Base-by-base conservation (phyloP, 2,113 vertebrate genomes). In the Prietella phreatophila region DNA sequence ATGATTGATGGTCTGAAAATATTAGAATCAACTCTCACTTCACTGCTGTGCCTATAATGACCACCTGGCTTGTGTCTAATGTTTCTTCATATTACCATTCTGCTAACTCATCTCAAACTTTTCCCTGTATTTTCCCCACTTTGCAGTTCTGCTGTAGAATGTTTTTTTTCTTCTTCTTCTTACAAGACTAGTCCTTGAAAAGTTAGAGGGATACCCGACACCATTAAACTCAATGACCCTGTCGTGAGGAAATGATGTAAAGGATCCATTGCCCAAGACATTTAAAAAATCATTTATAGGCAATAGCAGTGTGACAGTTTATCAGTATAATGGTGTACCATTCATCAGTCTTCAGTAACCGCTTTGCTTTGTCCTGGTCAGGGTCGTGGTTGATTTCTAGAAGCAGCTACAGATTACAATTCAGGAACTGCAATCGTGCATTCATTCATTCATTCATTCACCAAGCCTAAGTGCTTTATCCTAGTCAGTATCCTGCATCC, bases 1-100 rank as follows among this genome's bases (percentile, higher is more conserved):
- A 69, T 92, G 91, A 92, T 92, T 91, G 86, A 92, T 92, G 90
- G 88, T 82, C 39, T 86, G 61, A 88, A 91, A 91, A 91, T 92
- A 90, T 89, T 92, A 90, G 47, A 91, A 91, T 90, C 89, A 89
- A 88, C 33, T 88, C 88, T 86, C 63, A 63, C 63, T 87, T 83
- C 75, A 73, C 89, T 76, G 82, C 83, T n/a, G 79, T 78, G 89
- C 85, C 85, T 76, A 81, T 79, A 89, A 90, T 78, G 86, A 60
- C 85, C 89, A 90, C 89, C 89, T 90, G 91, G 90, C 89, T 80
- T 79, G 30, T 33, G 88, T 85, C 85, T 89, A 78, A 80, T n/a
- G 20, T 90, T 91, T 91, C 88, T 89, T 86, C 61, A 30, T 82
- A 88, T 90, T 88, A 85, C 61, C 60, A 75, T 83, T 65, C 85